Conservation (phyloP, 2,888 invertebrate species). For the Netelia fuscicornis region DNA sequence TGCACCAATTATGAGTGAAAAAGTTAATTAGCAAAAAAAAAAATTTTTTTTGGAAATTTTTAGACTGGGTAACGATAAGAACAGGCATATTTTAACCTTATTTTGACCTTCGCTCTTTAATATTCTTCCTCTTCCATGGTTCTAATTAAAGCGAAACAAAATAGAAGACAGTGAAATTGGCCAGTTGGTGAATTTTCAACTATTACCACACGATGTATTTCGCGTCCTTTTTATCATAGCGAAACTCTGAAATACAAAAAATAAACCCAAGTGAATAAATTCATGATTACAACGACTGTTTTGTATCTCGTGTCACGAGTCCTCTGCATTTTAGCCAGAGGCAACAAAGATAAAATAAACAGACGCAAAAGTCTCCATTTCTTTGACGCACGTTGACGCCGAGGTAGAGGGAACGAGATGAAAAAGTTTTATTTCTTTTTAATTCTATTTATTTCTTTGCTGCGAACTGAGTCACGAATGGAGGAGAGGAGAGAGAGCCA, state of each 20-base stretch:
- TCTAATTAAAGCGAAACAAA: conserved; percentile 65
- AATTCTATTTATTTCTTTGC: conserved; percentile 21
- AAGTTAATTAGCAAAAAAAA: too few relatives aligned
- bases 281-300: conserved; percentile 60
- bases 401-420: conserved; percentile 1
- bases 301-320: conserved; percentile 41
- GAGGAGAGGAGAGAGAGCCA: conserved; percentile 22
- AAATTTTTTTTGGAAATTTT: too few relatives aligned
- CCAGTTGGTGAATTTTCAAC: conserved; percentile 49
- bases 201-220: conserved; percentile 61
- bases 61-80: too few relatives aligned
- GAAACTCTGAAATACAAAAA: conserved; percentile 55
- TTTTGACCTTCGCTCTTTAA: conserved; percentile 10
- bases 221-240: conserved; percentile 66
- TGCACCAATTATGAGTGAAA: too few relatives aligned
- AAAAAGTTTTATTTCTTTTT: conserved; percentile 33
- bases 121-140: conserved; percentile 31
- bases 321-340: too few relatives aligned
- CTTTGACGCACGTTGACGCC: conserved; percentile 27
- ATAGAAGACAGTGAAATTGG: conserved; percentile 62
- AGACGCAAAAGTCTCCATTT: conserved; percentile 42
- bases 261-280: conserved; percentile 57
- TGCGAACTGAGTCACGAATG: conserved; percentile 40
- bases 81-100: background rate
- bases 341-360: conserved; percentile 4